Conservation (phyloP, 2,113 vertebrate species). For the Atrichornis clamosus region DNA sequence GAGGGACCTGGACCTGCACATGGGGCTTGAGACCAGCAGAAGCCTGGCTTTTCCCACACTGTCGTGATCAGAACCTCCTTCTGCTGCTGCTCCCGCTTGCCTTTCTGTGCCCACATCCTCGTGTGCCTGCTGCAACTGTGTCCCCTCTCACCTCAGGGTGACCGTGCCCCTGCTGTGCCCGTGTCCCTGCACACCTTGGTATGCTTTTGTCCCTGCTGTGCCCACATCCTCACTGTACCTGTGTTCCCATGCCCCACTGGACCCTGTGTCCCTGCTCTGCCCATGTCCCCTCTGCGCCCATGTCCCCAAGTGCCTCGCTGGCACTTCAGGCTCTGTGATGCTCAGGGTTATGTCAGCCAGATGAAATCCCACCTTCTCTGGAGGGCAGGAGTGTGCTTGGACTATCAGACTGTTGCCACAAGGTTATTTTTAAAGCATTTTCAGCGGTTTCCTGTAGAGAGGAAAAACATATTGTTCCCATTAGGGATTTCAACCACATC, state of each 20-base stretch:
- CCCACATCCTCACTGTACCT: not conserved
- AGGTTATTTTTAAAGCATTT: not conserved
- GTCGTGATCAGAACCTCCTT: not conserved
- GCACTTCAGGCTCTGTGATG: fast-evolving
- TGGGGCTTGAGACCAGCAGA: no score
- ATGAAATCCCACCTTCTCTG: not conserved
- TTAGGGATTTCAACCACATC: not conserved
- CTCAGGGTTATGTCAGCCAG: not conserved
- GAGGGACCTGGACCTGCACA: fast-evolving
- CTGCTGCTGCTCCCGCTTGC: fast-evolving
- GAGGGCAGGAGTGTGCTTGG: not conserved
- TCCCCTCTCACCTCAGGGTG: no score
- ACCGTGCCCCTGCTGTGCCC: not conserved
- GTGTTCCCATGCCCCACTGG: not conserved
- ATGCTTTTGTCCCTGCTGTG: not conserved
- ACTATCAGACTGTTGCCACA: not conserved
- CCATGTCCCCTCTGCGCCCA: no score
- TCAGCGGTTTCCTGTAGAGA: not conserved
- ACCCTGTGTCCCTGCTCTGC: not conserved
- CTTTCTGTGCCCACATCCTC: fast-evolving
- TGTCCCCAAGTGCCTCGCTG: not conserved
- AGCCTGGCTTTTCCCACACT: no score
- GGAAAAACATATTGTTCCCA: not conserved
- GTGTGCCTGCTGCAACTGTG: not conserved
- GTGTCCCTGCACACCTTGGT: no score